Evolutionary conservation across 2,113 vertebrate species (phyloP).

Genomic region (Marmota monax): DNA sequence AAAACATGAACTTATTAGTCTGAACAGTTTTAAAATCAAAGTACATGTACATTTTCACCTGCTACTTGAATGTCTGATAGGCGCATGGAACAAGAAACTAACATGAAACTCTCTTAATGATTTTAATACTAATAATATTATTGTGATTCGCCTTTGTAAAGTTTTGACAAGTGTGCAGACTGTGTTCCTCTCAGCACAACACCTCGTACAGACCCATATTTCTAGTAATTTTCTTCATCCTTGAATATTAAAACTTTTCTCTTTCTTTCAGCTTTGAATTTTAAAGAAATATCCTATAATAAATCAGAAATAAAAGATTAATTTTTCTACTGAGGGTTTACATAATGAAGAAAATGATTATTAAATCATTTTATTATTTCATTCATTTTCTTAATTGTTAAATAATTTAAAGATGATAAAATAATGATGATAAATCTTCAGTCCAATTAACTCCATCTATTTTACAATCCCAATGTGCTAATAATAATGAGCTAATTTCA

Average conservation of each 20-base stretch:
- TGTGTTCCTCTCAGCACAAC: not conserved
- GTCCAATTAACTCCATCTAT: not conserved
- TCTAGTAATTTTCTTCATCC: not conserved
- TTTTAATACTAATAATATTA: not conserved
- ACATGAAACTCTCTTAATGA: not conserved
- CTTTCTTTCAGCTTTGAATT: conserved; percentile 27
- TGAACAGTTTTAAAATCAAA: not conserved
- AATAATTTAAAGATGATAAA: conserved; percentile 4
- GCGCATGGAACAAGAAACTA: not conserved
- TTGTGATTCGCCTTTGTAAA: not conserved
- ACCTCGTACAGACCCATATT: not conserved
- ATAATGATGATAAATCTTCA: not conserved
- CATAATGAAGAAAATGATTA: not conserved
- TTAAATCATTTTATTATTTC: not conserved
- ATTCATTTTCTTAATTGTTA: not conserved
- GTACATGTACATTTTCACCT: not conserved
- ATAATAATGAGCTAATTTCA: not conserved
- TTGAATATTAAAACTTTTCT: not conserved
- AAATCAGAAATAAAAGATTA: not conserved
- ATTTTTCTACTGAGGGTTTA: conserved; percentile 1
- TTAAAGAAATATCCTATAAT: not conserved
- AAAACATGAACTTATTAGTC: not conserved
- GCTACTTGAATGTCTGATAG: not conserved
- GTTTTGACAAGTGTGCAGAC: not conserved
- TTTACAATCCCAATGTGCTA: not conserved